These are phyloP conservation scores for Tympanuchus pallidicinctus DNA, from an alignment of 2,113 vertebrate genomes.

Conservation along the genomic window DNA sequence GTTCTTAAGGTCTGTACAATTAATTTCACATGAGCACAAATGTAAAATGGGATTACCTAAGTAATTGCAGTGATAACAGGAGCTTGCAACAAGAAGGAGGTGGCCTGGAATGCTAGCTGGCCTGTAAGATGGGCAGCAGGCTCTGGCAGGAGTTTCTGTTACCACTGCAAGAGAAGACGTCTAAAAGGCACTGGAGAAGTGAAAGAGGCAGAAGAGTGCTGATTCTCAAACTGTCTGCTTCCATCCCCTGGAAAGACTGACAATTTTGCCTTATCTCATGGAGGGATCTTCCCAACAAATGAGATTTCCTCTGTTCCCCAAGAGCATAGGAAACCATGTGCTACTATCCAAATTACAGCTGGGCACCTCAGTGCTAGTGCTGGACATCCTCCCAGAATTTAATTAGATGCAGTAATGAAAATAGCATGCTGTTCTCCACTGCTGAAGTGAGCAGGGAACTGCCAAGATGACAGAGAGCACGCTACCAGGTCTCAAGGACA, in stretches of 20 bases:
- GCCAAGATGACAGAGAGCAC: rapidly evolving
- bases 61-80: not conserved
- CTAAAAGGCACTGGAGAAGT: not conserved
- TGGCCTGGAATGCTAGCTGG: not conserved
- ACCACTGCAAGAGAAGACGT: rapidly evolving
- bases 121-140: not conserved
- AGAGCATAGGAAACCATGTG: not conserved
- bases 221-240: not conserved
- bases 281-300: not conserved
- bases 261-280: not conserved
- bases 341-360: not conserved
- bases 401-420: slow-evolving; percentile 6
- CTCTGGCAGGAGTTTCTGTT: not conserved
- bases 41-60: not conserved
- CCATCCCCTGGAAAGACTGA: not conserved
- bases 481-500: not conserved
- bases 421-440: not conserved
- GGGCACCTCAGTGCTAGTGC: not conserved
- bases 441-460: not conserved
- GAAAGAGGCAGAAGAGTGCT: not conserved
- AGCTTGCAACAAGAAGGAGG: not conserved
- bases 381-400: not conserved
- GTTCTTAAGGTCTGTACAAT: not conserved
- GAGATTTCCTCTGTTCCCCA: not conserved
- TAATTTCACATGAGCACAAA: not conserved